Base-by-base conservation (phyloP, 92 coral and sea anemone genomes). In the Phenganax stokvisi region DNA sequence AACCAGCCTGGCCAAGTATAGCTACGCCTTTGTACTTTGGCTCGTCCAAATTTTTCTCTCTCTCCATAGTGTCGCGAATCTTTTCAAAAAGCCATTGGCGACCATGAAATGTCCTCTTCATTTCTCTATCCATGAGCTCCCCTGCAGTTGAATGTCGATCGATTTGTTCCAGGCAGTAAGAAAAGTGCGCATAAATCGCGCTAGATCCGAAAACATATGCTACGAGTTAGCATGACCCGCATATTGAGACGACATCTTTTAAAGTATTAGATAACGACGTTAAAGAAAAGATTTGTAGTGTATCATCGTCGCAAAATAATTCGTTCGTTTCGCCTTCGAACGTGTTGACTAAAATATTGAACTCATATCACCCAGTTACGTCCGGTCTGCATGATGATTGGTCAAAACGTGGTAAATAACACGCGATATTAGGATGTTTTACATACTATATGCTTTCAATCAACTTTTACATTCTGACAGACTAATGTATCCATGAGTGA, bases 41-140 rank as follows among this genome's bases (percentile, higher is more conserved):
- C 65, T 90, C 97, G 27, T 96, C 92, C 53, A 86, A 88, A 57
- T 87, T 85, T 83, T 86, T 89, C 67, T 91, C 76, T 80, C 91
- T 80, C 56, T 96, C 91, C 55, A 96, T 86, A 53, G 92, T 92
- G 55, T 93, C 85, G 12, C 75, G 86, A 12, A 96, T 87, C 86
- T 90, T 96, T 82, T 96, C 99, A 82, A 87, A 96, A 64, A 92
- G 92, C 99, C 99, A 96, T 62, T 96, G 96, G 28, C 99, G 94
- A 70, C 97, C 88, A 85, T 92, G 92, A 77, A 96, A 96, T 44
- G 87, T 81, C 85, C 96, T 87, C 9, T 80, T 54, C 68, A 81
- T 84, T 52, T 83, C 16, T 63, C 74, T 66, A 84, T 87, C 91
- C 92, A 96, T 93, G 82, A 76, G 60, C 70, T 76, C 71, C 71